Conservation (phyloP, 2,888 invertebrate genomes). For the Leptinotarsa tumamoca region DNA sequence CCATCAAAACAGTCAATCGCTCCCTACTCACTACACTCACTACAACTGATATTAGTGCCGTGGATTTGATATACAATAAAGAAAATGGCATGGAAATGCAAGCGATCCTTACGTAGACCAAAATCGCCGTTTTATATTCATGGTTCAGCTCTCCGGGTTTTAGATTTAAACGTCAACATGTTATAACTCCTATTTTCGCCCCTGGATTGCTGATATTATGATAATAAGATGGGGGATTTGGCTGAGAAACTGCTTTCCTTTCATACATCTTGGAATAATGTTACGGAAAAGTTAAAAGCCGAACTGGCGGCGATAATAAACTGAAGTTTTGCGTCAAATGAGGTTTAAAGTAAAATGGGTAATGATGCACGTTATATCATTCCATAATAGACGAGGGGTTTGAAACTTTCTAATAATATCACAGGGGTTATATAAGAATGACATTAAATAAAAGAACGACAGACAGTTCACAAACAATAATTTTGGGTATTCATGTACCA, state of each 20-base stretch:
- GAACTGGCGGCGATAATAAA: conserved; percentile 13
- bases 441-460: not conserved
- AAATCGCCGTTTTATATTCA: conserved; percentile 43
- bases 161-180: conserved; percentile 46
- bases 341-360: conserved; percentile 4
- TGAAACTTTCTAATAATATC: not conserved
- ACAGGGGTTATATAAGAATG: not conserved
- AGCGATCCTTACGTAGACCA: conserved; percentile 3
- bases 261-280: conserved; percentile 4
- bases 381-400: conserved; percentile 7
- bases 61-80: not conserved
- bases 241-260: conserved; percentile 44
- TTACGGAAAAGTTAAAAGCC: conserved; percentile 18
- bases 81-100: not conserved
- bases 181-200: conserved; percentile 51
- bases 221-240: conserved; percentile 50
- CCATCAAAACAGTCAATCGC: too few relatives aligned
- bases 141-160: conserved; percentile 34
- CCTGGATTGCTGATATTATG: conserved; percentile 50
- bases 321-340: conserved; percentile 7
- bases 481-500: too few relatives aligned
- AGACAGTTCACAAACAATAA: not conserved
- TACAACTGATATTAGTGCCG: too few relatives aligned
- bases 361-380: conserved; percentile 1
- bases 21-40: too few relatives aligned